phyloP scores from a whole-genome alignment of 2,113 vertebrate genomes.

The Columba janthina region DNA sequence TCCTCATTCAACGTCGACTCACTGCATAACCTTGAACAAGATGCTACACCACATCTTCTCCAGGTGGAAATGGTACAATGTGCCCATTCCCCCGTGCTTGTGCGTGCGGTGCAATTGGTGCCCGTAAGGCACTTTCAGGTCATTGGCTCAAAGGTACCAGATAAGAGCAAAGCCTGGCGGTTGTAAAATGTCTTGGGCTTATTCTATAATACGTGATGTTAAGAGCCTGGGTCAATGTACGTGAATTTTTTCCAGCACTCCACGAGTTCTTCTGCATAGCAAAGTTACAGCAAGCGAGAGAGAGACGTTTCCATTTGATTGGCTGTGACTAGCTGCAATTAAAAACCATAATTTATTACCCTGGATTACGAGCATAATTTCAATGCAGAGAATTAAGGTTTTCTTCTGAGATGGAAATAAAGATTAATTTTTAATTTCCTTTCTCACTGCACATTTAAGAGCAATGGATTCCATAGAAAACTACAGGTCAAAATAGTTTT shows the following conservation, averaged over 20 bases:
- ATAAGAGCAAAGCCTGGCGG: neutral
- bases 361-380: constrained; percentile 78
- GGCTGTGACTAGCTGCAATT: constrained; percentile 74
- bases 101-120: neutral
- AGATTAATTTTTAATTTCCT: constrained; percentile 88
- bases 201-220: neutral
- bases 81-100: neutral
- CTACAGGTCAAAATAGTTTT: constrained; percentile 76
- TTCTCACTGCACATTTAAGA: constrained; percentile 80
- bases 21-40: neutral
- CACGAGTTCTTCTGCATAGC: constrained; percentile 2
- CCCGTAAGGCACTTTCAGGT: neutral
- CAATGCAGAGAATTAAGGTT: constrained; percentile 82
- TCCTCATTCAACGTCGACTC: neutral
- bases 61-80: neutral
- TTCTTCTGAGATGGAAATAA: constrained; percentile 86
- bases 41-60: neutral
- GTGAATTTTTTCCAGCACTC: constrained; percentile 31
- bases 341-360: constrained; percentile 80
- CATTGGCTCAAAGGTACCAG: neutral
- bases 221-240: neutral
- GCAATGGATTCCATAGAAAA: constrained; percentile 65
- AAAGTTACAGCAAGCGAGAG: constrained; percentile 57
- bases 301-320: constrained; percentile 59
- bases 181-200: neutral